These are phyloP conservation scores for Cetonia aurata DNA, from an alignment of 2,888 invertebrate species.

Conservation along the genomic window DNA sequence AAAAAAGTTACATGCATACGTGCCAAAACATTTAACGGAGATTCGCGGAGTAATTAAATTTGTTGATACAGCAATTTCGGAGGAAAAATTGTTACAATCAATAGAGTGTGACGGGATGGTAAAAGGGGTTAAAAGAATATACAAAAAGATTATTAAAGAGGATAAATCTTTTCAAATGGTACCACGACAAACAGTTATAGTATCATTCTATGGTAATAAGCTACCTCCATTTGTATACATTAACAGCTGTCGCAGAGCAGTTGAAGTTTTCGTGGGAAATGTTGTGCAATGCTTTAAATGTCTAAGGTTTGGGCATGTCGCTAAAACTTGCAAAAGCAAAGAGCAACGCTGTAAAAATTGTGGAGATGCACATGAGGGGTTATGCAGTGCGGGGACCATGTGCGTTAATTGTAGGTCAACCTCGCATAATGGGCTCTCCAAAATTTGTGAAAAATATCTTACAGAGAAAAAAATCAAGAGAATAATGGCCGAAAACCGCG, in stretches of 20 bases:
- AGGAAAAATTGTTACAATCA: constrained; percentile 9
- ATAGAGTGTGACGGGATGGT: constrained; percentile 3
- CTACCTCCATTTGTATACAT: background rate
- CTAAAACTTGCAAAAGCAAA: background rate
- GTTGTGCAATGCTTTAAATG: background rate
- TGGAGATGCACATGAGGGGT: background rate
- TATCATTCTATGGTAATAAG: background rate
- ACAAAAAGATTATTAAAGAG: background rate
- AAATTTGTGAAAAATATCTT: background rate
- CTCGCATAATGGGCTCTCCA: background rate
- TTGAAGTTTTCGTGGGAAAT: background rate
- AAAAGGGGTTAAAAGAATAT: constrained; percentile 9
- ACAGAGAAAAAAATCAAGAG: constrained; percentile 9
- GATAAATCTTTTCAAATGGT: background rate
- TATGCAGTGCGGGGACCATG: background rate
- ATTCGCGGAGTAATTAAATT: background rate
- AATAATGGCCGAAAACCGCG: background rate
- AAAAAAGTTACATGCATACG: background rate
- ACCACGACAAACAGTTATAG: constrained; percentile 1
- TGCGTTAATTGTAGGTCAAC: background rate
- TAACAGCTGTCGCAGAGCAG: background rate
- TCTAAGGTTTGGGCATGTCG: background rate
- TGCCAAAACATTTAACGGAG: background rate
- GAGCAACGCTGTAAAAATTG: background rate
- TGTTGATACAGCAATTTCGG: background rate